Conservation (phyloP, 2,797 vertebrate species). For the Phataginus tetradactyla region DNA sequence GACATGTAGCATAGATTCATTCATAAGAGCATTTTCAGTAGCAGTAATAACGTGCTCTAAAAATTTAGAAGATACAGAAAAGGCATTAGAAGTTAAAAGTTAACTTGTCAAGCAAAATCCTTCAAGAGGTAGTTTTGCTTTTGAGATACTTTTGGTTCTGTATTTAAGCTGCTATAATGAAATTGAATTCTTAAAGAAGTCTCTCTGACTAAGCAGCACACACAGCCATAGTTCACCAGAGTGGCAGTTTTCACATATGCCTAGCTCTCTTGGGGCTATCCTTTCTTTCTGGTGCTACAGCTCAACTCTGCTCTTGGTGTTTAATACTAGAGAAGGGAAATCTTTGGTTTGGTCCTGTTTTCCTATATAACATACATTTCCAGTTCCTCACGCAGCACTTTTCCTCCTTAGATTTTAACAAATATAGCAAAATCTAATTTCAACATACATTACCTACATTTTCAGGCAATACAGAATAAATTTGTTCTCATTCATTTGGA, state of each 20-base stretch:
- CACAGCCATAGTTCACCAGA: neutral
- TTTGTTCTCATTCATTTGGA: conserved; percentile 46
- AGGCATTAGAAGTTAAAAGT: conserved; percentile 11
- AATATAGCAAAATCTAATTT: conserved; percentile 21
- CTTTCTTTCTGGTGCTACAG: conserved; percentile 5
- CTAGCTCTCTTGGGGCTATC: neutral
- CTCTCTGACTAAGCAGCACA: neutral
- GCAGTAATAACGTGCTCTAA: neutral
- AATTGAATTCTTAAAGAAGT: conserved; percentile 37
- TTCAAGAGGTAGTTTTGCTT: neutral
- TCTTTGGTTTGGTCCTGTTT: neutral
- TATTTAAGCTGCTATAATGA: conserved; percentile 37
- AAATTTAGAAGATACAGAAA: neutral
- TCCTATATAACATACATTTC: conserved; percentile 16
- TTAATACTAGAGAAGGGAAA: conserved; percentile 27
- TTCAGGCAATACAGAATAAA: neutral
- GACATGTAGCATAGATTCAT: neutral
- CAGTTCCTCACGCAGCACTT: neutral
- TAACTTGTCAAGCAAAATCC: neutral
- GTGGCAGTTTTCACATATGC: neutral
- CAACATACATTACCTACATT: neutral
- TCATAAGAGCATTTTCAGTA: conserved; percentile 9
- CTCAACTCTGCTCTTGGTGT: neutral
- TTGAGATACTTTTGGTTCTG: neutral
- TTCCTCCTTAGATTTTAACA: conserved; percentile 32